Evolutionary conservation across 2,888 invertebrate genomes (phyloP).

Genomic region (Alentia gelatinosa): DNA sequence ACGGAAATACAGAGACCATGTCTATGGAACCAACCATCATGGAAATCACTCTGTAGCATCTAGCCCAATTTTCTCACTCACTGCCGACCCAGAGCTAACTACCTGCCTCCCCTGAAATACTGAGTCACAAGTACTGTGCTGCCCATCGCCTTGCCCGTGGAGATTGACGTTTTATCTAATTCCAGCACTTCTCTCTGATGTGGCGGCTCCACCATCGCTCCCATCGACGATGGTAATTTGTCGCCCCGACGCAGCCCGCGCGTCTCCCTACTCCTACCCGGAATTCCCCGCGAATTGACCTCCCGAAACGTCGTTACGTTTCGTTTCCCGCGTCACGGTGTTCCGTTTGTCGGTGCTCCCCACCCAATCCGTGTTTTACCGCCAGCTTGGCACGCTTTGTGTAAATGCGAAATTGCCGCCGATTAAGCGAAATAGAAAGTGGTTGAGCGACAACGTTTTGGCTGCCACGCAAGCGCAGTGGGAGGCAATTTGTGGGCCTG

Average conservation of each 20-base stretch:
- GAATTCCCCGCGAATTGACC: neutral
- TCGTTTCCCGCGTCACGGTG: neutral
- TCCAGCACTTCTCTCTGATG: slow-evolving; percentile 27
- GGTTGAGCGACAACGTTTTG: neutral
- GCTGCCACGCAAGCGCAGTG: too few species aligned
- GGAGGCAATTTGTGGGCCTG: too few species aligned
- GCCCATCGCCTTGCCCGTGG: neutral
- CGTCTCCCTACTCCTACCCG: neutral
- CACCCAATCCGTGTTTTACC: neutral
- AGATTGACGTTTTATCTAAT: slow-evolving; percentile 14
- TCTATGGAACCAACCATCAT: too few species aligned
- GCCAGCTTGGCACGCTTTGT: neutral
- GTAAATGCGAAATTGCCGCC: neutral
- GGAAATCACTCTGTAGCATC: too few species aligned
- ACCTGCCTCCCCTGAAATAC: neutral
- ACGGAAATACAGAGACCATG: too few species aligned
- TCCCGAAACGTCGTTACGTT: neutral
- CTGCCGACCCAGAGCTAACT: neutral
- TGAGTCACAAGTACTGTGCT: neutral
- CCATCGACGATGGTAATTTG: neutral
- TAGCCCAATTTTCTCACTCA: neutral
- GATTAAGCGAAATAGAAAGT: neutral
- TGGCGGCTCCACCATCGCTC: neutral
- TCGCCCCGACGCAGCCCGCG: too few species aligned
- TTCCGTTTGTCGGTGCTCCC: neutral